phyloP scores from a whole-genome alignment of 2,797 vertebrate species.

The Phoeniculus purpureus region DNA sequence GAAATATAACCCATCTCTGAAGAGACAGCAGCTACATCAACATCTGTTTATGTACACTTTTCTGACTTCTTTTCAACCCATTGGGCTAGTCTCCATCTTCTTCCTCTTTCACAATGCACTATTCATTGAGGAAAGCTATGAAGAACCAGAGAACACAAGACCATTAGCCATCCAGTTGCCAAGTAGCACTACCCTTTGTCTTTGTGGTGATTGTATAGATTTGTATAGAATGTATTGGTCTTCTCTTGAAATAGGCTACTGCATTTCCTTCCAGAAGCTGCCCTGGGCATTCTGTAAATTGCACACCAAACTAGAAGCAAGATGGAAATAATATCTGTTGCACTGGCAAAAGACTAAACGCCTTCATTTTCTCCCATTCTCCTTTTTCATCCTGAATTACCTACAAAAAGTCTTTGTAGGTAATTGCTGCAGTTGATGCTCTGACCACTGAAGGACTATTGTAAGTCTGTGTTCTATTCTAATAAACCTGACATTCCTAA shows the following conservation, averaged over 20 bases:
- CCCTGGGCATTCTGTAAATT: neutral
- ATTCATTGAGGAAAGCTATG: neutral
- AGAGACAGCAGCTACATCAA: neutral
- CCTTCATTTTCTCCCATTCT: neutral
- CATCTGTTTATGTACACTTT: neutral
- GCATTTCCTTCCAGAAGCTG: neutral
- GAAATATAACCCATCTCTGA: neutral
- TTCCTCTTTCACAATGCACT: neutral
- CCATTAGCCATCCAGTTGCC: neutral
- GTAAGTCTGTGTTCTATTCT: neutral
- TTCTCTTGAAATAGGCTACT: neutral
- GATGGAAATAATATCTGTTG: neutral
- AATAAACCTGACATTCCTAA: neutral
- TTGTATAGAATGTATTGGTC: neutral
- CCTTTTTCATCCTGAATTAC: neutral
- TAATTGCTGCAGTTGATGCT: neutral
- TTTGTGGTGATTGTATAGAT: neutral
- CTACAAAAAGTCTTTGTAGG: neutral
- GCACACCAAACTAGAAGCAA: neutral
- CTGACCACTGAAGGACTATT: neutral
- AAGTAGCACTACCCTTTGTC: neutral
- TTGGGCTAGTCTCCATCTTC: neutral
- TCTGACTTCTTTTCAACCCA: neutral
- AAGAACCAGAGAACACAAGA: neutral
- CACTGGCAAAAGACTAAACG: neutral